These are phyloP conservation scores for Sitta carolinensis DNA, from an alignment of 2,797 vertebrate species.

Conservation along the genomic window DNA sequence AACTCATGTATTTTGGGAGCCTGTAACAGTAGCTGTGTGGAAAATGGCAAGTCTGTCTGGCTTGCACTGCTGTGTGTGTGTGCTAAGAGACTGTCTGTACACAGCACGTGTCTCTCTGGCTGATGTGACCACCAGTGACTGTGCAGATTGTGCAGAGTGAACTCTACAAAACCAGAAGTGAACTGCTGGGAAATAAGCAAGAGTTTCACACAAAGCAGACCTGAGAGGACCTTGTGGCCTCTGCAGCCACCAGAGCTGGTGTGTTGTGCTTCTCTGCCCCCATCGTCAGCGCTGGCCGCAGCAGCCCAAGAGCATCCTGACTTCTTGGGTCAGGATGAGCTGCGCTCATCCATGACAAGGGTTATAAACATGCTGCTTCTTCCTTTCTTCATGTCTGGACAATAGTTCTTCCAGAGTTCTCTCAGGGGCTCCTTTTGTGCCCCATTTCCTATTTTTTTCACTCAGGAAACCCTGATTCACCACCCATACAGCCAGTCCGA, in stretches of 20 bases:
- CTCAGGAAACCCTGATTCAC: neutral
- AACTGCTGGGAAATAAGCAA: neutral
- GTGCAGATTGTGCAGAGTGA: neutral
- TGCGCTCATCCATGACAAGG: neutral
- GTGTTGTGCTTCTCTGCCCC: neutral
- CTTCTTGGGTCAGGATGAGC: neutral
- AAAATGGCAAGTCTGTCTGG: neutral
- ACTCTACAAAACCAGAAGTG: neutral
- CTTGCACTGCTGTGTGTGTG: neutral
- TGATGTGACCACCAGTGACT: neutral
- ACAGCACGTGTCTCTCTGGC: neutral
- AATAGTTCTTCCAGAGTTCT: neutral
- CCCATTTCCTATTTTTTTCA: neutral
- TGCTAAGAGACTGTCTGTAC: neutral
- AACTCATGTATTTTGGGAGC: neutral
- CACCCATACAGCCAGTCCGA: neutral
- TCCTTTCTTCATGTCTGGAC: neutral
- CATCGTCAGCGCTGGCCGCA: neutral
- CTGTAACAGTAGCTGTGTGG: slow-evolving; percentile 7
- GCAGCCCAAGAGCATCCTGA: neutral
- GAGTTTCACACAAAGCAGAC: fast-evolving
- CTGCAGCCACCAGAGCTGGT: neutral
- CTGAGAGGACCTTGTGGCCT: neutral
- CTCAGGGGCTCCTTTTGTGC: neutral
- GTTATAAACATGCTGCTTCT: neutral